These are phyloP conservation scores for Borostomias antarcticus DNA, from an alignment of 2,797 vertebrate genomes.

Conservation along the genomic window DNA sequence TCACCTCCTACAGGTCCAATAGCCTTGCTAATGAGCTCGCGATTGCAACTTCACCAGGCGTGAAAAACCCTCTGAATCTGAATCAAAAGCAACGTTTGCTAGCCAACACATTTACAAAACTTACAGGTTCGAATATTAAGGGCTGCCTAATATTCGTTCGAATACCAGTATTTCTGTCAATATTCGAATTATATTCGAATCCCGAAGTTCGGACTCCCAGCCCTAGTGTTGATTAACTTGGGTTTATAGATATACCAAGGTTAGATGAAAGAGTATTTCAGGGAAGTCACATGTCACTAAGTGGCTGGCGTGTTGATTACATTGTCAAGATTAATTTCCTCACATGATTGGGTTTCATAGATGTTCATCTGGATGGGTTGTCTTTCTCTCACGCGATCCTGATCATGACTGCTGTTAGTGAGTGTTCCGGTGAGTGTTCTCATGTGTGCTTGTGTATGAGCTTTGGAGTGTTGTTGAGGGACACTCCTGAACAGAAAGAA, in stretches of 20 bases:
- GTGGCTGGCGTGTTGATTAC: conserved; percentile 35
- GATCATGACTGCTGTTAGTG: neutral
- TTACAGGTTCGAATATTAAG: too few relatives aligned
- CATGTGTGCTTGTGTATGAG: neutral
- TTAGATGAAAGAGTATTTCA: conserved; percentile 8
- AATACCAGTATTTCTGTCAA: too few relatives aligned
- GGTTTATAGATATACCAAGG: neutral
- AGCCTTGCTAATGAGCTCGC: too few relatives aligned
- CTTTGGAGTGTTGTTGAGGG: neutral
- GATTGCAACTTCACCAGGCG: too few relatives aligned
- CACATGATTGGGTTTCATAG: conserved; percentile 47
- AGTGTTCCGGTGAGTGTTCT: conserved; percentile 4
- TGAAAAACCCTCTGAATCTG: too few relatives aligned
- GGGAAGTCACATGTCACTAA: conserved; percentile 3
- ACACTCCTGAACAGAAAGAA: neutral
- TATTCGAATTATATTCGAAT: too few relatives aligned
- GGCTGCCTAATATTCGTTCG: too few relatives aligned
- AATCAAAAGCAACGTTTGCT: too few relatives aligned
- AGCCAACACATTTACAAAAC: too few relatives aligned
- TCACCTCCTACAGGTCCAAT: too few relatives aligned
- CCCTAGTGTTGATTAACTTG: conserved; percentile 23
- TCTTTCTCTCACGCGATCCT: neutral
- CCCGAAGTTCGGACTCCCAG: too few relatives aligned
- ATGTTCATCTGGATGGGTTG: conserved; percentile 32
- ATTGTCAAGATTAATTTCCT: conserved; percentile 45